Conservation (phyloP, 1,140 invertebrate species). For the Ceratosolen fusciceps region DNA sequence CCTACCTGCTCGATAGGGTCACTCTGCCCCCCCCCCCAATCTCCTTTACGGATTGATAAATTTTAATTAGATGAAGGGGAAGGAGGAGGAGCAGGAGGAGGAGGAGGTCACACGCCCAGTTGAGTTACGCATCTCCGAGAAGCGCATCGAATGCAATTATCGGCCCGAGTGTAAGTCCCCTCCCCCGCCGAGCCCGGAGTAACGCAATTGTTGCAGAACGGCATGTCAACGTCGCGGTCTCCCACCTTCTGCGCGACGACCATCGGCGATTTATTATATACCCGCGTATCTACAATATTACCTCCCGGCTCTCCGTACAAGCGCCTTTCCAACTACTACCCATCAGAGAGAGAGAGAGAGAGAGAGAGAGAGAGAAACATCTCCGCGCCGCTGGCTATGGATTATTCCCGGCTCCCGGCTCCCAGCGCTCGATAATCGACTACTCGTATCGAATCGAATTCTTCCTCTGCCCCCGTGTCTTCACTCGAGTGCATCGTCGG, state of each 20-base stretch:
- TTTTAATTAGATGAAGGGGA: no score
- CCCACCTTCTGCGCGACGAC: slow-evolving; percentile 40
- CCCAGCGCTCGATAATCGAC: background rate
- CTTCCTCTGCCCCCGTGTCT: no score
- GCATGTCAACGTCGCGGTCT: slow-evolving; percentile 50
- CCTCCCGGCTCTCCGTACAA: background rate
- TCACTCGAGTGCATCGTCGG: no score
- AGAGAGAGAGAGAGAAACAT: background rate
- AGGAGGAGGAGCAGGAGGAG: no score
- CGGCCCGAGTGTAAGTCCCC: slow-evolving; percentile 38
- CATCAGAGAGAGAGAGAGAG: no score
- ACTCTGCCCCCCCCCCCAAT: no score
- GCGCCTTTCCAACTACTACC: background rate
- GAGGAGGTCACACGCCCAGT: no score
- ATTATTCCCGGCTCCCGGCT: background rate
- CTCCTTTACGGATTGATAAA: slow-evolving; percentile 30
- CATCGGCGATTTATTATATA: slow-evolving; percentile 28
- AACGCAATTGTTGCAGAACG: slow-evolving; percentile 31
- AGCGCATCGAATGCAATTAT: no score
- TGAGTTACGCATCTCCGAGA: no score
- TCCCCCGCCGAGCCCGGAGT: slow-evolving; percentile 13
- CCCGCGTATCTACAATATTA: no score
- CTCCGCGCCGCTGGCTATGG: background rate
- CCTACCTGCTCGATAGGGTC: no score
- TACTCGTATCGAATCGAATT: no score